Evolutionary conservation across 2,113 vertebrate species (phyloP).

Genomic region (Ailuropoda melanoleuca): DNA sequence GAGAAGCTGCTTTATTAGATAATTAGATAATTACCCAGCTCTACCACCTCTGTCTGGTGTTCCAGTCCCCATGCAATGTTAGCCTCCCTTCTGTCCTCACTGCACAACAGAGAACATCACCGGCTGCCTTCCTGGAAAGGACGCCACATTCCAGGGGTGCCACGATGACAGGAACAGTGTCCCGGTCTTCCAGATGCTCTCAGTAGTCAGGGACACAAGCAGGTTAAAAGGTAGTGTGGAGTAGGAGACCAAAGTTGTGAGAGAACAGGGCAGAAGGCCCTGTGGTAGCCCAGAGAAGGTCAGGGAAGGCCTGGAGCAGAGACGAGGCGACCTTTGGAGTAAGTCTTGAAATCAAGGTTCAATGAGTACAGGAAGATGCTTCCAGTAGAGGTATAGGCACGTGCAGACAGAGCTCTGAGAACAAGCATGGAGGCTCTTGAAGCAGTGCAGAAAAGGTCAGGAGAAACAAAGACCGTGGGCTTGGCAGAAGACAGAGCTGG

Average conservation of each 20-base stretch:
- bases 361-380: background rate
- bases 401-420: background rate
- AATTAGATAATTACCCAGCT: background rate
- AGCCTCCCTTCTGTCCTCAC: no score
- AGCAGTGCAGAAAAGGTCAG: background rate
- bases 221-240: background rate
- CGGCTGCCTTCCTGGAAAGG: background rate
- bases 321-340: fast-evolving
- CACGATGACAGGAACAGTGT: no score
- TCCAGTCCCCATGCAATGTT: background rate
- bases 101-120: fast-evolving
- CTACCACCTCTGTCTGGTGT: background rate
- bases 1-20: background rate
- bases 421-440: background rate
- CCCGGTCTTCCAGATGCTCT: background rate
- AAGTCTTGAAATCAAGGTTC: background rate
- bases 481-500: background rate
- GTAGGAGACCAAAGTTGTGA: no score
- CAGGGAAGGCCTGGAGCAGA: background rate
- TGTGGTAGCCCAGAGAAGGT: fast-evolving
- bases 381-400: background rate
- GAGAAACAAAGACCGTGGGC: background rate
- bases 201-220: background rate
- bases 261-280: background rate
- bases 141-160: no score